Base-by-base conservation (phyloP, 2,888 invertebrate genomes). In the Onchidella celtica region DNA sequence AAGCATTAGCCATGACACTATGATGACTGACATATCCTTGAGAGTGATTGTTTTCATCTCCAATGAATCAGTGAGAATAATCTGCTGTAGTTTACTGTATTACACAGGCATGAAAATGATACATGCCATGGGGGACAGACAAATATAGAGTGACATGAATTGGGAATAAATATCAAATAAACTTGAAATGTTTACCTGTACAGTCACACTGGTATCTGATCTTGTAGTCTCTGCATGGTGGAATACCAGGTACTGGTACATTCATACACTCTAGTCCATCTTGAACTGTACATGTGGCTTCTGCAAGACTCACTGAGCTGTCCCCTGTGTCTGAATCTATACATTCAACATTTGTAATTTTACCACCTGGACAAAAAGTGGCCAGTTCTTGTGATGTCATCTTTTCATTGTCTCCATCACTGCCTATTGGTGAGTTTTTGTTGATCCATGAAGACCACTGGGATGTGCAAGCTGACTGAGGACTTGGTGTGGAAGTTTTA, bases 251-350 rank as follows among this genome's bases (percentile, higher is more conserved):
- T 57, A 88, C 86, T 38, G 89, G 88, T 3, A 69, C 81, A 38
- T 88, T 88, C n/a, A 82, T 81, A 91, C 97, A 97, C 1, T 95
- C 92, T 0, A 97, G 94, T 0, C 97, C 97, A 17, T 94, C 94
- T 87, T 96, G 95, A 82, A 97, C 91, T 40, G 88, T 85, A 79
- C 92, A 92, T 3, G 84, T 85, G 11, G 84, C 76, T 1, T 86
- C 87, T 36, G 90, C 87, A 24, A 89, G 87, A 40, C 89, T 87
- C 27, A 85, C 83, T 68, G 83, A 85, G 66, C 84, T 83, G 4
- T 85, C 84, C 9, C 87, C 87, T 6, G 84, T 86, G 61, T 85
- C 83, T 0, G 85, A 79, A 34, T 89, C 87, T 34, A 86, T 72
- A 84, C 92, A 92, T 77, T 91, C 87, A 32, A 91, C 88, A 17